phyloP scores from a whole-genome alignment of 2,797 vertebrate species.

The Eulemur rubriventer region DNA sequence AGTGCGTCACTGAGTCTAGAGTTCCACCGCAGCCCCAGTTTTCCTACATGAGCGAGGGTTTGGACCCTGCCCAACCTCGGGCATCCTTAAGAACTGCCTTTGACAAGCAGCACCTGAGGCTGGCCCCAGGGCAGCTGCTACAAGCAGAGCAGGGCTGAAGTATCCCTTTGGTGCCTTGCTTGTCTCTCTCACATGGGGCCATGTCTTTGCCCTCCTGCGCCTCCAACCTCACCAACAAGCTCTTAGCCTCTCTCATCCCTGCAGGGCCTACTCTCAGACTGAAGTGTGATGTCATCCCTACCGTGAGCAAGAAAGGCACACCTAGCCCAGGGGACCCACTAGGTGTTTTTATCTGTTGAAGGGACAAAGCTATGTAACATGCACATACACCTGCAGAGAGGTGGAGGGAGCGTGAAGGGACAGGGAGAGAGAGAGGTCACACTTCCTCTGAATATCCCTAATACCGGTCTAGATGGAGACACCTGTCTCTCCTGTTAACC shows the following conservation, averaged over 20 bases:
- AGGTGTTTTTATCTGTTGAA: not conserved
- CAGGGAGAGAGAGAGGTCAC: accelerated
- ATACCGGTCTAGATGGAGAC: not conserved
- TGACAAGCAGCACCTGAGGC: not conserved
- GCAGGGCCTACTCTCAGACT: accelerated
- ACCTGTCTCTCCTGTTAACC: not conserved
- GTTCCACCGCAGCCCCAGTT: not conserved
- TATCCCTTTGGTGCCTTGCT: not conserved
- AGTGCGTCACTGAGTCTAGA: not conserved
- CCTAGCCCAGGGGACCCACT: not conserved
- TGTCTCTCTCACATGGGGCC: too few relatives aligned
- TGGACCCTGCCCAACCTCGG: not conserved
- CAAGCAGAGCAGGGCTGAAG: not conserved
- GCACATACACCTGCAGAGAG: too few relatives aligned
- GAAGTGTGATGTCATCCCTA: not conserved
- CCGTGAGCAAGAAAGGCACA: not conserved
- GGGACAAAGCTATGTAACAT: not conserved
- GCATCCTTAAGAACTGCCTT: not conserved
- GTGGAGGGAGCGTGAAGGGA: too few relatives aligned
- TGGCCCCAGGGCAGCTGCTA: not conserved
- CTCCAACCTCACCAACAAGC: not conserved
- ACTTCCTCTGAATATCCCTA: not conserved
- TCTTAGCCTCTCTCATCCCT: not conserved
- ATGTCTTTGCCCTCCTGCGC: not conserved
- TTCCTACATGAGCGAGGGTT: not conserved